Base-by-base conservation (phyloP, 2,797 vertebrate species). In the Bufotes viridis region DNA sequence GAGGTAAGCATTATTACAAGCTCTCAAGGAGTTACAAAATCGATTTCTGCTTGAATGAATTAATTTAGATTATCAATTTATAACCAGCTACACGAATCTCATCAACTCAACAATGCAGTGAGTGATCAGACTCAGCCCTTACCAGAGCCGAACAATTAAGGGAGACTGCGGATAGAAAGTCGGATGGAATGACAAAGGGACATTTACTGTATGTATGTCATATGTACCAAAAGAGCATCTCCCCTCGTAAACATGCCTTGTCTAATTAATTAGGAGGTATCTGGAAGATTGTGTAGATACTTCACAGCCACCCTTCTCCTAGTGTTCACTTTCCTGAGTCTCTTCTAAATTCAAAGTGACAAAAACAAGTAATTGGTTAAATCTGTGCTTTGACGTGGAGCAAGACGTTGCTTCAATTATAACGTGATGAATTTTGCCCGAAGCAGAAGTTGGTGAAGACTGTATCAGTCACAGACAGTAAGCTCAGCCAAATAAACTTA, bases 21-120 rank as follows among this genome's bases (percentile, higher is more conserved):
- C 95, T 95, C 95, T 94, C 94, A 87, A 95, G 94, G 94, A 95
- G 95, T 93, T 92, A 91, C 94, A 93, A 93, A 95, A 95, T 96
- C 94, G 94, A 96, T 96, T 95, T 95, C 94, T 95, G 95, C 95
- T 96, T 94, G 94, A 95, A 95, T 94, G 94, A 95, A 96, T 96
- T 96, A 95, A 96, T 96, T 95, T 95, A 96, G 95, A 96, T 96
- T 95, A 96, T 96, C 95, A 96, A 95, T 96, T 96, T 96, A 96
- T 96, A 96, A 95, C 95, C 95, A 93, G 94, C 93, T 94, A 93
- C 95, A 94, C 42, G 92, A 94, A 94, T 94, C 94, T 93, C 94
- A 95, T 96, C 95, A 95, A 92, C 93, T 94, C 94, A 92, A 94
- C 95, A 95, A 91, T 94, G 94, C 94, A 92, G 91, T 93, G 94